Conservation (phyloP, 2,888 invertebrate genomes). For the Lysandra bellargus region DNA sequence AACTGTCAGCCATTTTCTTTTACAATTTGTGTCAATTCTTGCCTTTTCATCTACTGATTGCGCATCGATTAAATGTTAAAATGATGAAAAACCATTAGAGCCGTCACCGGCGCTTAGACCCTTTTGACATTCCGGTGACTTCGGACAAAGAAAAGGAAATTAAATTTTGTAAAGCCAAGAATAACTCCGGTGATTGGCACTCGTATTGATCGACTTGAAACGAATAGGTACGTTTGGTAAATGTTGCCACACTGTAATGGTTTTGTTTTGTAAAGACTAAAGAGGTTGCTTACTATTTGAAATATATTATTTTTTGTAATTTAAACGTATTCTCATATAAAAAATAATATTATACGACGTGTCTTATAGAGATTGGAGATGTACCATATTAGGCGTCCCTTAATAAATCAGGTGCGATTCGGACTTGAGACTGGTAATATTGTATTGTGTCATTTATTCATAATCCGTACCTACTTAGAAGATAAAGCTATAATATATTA, state of each 20-base stretch:
- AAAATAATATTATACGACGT: no score
- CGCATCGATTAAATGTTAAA: background rate
- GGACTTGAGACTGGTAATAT: no score
- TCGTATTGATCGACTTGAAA: constrained; percentile 39
- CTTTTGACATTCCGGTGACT: constrained; percentile 45
- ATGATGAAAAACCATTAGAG: constrained; percentile 6
- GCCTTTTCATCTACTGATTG: constrained; percentile 8
- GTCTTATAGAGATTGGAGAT: no score
- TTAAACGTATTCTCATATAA: no score
- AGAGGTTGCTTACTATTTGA: no score
- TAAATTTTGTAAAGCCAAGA: constrained; percentile 55
- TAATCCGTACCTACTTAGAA: no score
- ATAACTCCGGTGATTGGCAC: constrained; percentile 44
- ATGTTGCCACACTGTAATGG: background rate
- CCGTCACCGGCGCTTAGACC: constrained; percentile 57
- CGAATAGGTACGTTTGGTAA: constrained; percentile 28
- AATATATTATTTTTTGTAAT: no score
- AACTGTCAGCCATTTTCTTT: background rate
- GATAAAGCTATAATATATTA: no score
- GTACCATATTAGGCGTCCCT: no score
- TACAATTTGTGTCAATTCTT: background rate
- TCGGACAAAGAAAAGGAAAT: constrained; percentile 61
- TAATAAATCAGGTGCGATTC: no score
- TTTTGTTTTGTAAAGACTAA: background rate
- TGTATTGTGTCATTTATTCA: no score